phyloP scores from a whole-genome alignment of 1,140 invertebrate genomes.

The Colletes latitarsis region DNA sequence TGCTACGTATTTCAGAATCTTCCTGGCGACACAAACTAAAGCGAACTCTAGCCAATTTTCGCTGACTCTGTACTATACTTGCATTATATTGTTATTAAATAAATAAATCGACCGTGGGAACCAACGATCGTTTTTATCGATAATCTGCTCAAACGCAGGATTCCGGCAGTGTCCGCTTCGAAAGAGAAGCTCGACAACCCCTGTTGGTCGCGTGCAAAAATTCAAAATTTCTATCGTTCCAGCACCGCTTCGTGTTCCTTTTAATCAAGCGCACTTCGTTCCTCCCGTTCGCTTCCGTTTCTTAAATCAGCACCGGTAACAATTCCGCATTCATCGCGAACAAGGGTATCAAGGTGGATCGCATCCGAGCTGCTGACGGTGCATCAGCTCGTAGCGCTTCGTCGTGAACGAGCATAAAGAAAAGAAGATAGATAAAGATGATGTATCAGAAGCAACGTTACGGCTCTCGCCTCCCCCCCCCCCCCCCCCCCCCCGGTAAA shows the following conservation, averaged over 20 bases:
- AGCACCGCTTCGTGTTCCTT: background rate
- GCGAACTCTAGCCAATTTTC: too few species aligned
- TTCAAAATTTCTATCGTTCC: conserved; percentile 14
- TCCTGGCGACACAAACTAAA: too few species aligned
- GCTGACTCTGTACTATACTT: too few species aligned
- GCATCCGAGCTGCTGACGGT: conserved; percentile 57
- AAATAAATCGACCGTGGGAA: too few species aligned
- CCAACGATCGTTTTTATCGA: too few species aligned
- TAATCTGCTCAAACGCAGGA: too few species aligned
- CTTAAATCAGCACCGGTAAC: conserved; percentile 36
- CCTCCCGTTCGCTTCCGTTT: conserved; percentile 46
- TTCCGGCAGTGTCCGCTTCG: too few species aligned
- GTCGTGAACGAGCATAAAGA: conserved; percentile 32
- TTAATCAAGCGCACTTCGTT: conserved; percentile 32
- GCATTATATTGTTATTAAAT: too few species aligned
- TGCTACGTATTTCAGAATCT: too few species aligned
- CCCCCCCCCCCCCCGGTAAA: conserved; percentile 16
- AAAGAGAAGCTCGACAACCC: too few species aligned
- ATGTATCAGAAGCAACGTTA: conserved; percentile 34
- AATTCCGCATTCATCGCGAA: conserved; percentile 54
- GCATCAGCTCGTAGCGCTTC: conserved; percentile 44
- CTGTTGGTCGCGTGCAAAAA: background rate
- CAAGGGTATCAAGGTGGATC: conserved; percentile 55
- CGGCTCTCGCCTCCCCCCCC: background rate
- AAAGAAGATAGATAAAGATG: conserved; percentile 32